A percentile compares a stretch with the other conserved stretches of the same genome.
Conservation (phyloP, 2,797 vertebrate species). For the Heteromormyrus szaboi region DNA sequence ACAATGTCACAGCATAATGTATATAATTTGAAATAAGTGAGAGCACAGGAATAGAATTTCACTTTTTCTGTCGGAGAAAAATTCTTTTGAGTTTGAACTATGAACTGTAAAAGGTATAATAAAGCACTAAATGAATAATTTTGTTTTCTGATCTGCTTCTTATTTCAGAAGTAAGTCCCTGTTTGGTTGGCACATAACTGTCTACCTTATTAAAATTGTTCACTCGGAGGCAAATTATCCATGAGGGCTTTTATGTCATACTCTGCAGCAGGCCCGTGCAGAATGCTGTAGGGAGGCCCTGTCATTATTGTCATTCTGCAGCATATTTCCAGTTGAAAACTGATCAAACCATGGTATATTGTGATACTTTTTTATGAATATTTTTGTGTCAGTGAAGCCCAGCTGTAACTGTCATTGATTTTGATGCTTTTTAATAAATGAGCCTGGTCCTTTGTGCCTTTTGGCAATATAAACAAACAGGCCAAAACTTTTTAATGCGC, state of each 20-base stretch:
- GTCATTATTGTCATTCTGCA: neutral
- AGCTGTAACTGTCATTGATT: neutral
- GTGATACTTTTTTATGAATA: neutral
- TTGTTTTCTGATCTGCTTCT: neutral
- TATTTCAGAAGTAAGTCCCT: slow-evolving; percentile 10
- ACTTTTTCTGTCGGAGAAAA: neutral
- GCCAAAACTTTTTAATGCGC: neutral
- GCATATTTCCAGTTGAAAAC: neutral
- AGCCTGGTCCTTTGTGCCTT: neutral
- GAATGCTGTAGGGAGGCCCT: neutral
- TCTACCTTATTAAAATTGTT: slow-evolving; percentile 18
- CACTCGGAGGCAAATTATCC: slow-evolving; percentile 16
- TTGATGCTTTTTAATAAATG: neutral
- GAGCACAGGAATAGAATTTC: neutral
- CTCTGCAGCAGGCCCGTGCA: neutral
- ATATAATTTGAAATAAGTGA: neutral
- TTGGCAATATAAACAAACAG: neutral
- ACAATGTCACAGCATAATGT: slow-evolving; percentile 15
- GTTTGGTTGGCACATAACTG: neutral
- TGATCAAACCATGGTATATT: neutral
- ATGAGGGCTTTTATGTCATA: slow-evolving; percentile 5
- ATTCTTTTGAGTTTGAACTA: slow-evolving; percentile 7
- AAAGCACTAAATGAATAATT: neutral
- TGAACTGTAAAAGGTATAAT: neutral
- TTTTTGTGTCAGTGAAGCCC: neutral